phyloP scores from a whole-genome alignment of 2,113 vertebrate genomes.

The Prionailurus viverrinus region DNA sequence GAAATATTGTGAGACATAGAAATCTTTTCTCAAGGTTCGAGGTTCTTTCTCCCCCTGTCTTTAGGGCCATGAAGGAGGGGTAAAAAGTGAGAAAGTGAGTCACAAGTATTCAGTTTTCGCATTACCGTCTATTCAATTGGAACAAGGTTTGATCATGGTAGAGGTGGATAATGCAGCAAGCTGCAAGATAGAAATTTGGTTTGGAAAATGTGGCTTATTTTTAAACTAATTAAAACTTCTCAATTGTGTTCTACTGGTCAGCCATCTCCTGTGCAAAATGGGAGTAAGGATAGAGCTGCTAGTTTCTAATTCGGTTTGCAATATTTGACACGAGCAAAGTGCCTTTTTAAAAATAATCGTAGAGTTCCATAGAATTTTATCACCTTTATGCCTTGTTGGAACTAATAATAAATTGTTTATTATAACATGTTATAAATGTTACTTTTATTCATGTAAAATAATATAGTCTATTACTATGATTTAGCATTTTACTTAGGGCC shows the following conservation, averaged over 20 bases:
- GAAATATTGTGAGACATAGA: background rate
- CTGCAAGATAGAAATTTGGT: background rate
- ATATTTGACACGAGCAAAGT: background rate
- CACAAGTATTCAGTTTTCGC: background rate
- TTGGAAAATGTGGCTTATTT: background rate
- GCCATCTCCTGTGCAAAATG: background rate
- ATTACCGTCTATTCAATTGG: background rate
- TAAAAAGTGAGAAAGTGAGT: background rate
- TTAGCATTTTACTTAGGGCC: slow-evolving; percentile 1
- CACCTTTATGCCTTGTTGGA: background rate
- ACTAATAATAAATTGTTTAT: slow-evolving; percentile 23
- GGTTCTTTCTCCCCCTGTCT: background rate
- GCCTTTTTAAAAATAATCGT: background rate
- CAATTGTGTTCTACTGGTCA: background rate
- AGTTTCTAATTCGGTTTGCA: background rate
- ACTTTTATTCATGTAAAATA: background rate
- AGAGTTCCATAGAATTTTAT: background rate
- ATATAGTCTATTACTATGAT: background rate
- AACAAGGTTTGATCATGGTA: background rate
- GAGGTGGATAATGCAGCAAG: background rate
- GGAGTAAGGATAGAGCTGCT: background rate
- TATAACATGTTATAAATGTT: background rate
- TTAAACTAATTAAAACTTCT: background rate
- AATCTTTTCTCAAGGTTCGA: background rate
- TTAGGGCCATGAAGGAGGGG: background rate